Evolutionary conservation across 64 coral and sea anemone species (phyloP), one percentile per base, ranked within the genome.

Genomic region (Catalaphyllia jardinei): DNA sequence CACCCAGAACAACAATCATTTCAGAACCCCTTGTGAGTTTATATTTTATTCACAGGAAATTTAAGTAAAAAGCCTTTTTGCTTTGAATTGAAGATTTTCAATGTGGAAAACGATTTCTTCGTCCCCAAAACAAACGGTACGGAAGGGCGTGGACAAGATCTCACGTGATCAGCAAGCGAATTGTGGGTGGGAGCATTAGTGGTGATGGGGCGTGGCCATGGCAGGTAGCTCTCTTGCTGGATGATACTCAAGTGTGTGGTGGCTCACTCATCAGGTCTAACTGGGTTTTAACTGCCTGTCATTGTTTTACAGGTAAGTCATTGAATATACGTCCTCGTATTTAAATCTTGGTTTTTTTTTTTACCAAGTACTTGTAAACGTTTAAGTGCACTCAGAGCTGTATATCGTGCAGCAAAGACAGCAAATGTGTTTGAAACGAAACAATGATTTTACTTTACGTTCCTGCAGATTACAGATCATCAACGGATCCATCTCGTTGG

Each of bases 161-260:
- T 22, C 20, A 86, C 42, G 22, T 51, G 71, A 75, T 78, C 24
- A 61, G 42, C 57, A 96, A 96, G 82, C 90, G 94, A 24, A 96
- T 96, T 76, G 94, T 96, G 29, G 94, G 94, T 57, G 94, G 94
- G 19, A 57, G 30, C 22, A 28, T 63, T 4, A 96, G 94, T 60
- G 57, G 13, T 9, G 72, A 89, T 27, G 94, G 91, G 27, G 87
- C 82, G 28, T 96, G 94, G 94, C 94, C 94, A 11, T 96, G 94
- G 94, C 94, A 96, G 38, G 94, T 90, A 42, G 91, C 94, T 15
- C 71, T 96, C 59, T 78, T 96, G 54, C 87, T 96, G 80, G 89
- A 96, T 74, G 67, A 79, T 4, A 50, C 67, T 19, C 94, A 93
- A 80, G 88, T 76, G 64, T 96, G 94, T 35, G 94, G 79, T 12